Base-by-base conservation (phyloP, 2,888 invertebrate genomes). In the Acleris holmiana region DNA sequence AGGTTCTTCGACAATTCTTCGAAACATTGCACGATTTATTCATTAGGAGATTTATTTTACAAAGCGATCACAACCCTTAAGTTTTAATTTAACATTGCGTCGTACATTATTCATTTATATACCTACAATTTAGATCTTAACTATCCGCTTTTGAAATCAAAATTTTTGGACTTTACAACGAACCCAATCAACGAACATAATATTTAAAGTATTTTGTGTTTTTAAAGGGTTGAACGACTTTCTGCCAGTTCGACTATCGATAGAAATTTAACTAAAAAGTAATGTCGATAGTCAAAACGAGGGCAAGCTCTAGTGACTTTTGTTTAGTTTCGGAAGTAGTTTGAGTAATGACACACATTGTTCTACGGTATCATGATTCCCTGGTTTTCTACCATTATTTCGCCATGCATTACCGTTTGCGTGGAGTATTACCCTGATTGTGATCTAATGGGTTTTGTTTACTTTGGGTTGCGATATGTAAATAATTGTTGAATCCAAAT, bases 301-400 rank as follows among this genome's bases (percentile, higher is more conserved):
- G n/a, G 18, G 2, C 44, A 41, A 59, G 8, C 58, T 15, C 49
- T 29, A 62, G 7, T 13, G 51, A 64, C 41, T 49, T 66, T 67
- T 64, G 67, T 71, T 69, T 67, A 66, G 57, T 67, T 68, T 69
- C 72, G 71, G 73, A 71, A 71, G 70, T 67, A 65, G 68, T 72
- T 73, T 69, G 50, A 53, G 50, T 61, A 67, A 66, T 67, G 61
- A 65, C 67, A 70, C 64, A 67, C 66, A 68, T 66, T 67, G 70
- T 70, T 70, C 63, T 68, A 61, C 64, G 53, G 61, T 47, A 48
- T 48, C 56, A 35, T 46, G 53, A 35, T 61, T 44, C 55, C 23
- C 41, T 56, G 19, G 64, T 64, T 65, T 54, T 50, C 57, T 18
- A 47, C 18, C 53, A 64, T 62, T 56, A 57, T 53, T 64, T 53